Evolutionary conservation across 2,113 vertebrate genomes (phyloP).

Genomic region (Thalassarche chlororhynchos): DNA sequence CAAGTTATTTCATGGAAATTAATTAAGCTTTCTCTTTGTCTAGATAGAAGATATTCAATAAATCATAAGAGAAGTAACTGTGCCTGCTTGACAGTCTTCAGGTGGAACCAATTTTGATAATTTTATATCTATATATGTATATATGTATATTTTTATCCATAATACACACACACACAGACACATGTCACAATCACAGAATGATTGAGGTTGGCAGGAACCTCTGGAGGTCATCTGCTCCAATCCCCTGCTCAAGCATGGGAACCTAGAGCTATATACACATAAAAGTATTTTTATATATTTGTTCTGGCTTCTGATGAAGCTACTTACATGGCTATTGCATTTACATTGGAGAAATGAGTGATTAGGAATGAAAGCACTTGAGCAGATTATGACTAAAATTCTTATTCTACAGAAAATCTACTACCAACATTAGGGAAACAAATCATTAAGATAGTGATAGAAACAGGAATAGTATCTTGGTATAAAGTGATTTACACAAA

Average conservation of each 20-base stretch:
- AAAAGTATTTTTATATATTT: neutral
- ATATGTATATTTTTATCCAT: neutral
- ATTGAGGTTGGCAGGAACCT: neutral
- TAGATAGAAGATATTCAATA: neutral
- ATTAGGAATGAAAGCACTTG: neutral
- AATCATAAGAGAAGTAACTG: neutral
- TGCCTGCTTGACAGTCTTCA: neutral
- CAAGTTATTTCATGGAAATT: neutral
- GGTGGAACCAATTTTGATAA: neutral
- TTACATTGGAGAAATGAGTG: neutral
- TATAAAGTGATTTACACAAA: neutral
- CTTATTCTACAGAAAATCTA: neutral
- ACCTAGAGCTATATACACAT: neutral
- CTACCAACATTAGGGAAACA: neutral
- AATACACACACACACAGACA: neutral
- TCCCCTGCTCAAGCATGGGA: neutral
- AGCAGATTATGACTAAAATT: neutral
- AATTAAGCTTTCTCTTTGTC: neutral
- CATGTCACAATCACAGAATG: neutral
- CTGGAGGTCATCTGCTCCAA: neutral
- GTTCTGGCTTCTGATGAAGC: neutral
- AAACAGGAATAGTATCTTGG: neutral
- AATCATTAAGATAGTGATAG: neutral
- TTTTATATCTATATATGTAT: neutral
- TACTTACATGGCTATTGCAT: neutral